Evolutionary conservation across 64 coral and sea anemone genomes (phyloP), one percentile per base, ranked within the genome.

Genomic region (Montipora cactus): DNA sequence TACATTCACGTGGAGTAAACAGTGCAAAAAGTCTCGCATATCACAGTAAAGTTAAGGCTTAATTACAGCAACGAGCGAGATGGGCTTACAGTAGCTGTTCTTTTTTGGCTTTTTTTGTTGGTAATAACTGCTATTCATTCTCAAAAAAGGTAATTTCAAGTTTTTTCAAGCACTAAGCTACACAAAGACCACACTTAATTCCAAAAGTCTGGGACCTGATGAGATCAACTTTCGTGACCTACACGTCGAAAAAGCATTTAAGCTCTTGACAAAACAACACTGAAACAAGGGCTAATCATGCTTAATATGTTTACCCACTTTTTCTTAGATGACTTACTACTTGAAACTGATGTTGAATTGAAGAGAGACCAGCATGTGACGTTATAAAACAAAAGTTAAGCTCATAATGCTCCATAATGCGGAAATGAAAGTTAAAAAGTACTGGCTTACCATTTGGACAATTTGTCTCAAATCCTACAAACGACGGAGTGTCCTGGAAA

Each of bases 391-490:
- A 72, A 72, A 72, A 72, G 68, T 72, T 72, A 72, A 72, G 68
- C 68, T 72, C 68, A 57, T 57, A 57, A 57, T 57, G 53, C 53
- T 57, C 53, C 53, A 72, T 18, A 71, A 71, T 71, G 68, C 68
- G 8, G 68, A 71, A 71, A 71, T 71, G 68, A 71, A 71, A 71
- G 68, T 71, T 71, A 13, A 14, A 71, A 71, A 19, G 53, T 72
- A 22, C 18, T 72, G 68, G 68, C 68, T 71, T 71, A 0, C 68
- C 68, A 71, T 23, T 71, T 71, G 68, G 68, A 71, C 68, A 71
- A 84, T 64, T 64, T 84, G 57, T 67, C 37, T 87, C 83, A 69
- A 87, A 87, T 2, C 83, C 83, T 21, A 44, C 44, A 67, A 69
- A 87, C 47, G 64, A 67, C 4, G 83, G 22, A 45, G 59, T 87